These are phyloP conservation scores for Drosophila kuntzei DNA, from an alignment of 2,888 invertebrate species.

Conservation along the genomic window DNA sequence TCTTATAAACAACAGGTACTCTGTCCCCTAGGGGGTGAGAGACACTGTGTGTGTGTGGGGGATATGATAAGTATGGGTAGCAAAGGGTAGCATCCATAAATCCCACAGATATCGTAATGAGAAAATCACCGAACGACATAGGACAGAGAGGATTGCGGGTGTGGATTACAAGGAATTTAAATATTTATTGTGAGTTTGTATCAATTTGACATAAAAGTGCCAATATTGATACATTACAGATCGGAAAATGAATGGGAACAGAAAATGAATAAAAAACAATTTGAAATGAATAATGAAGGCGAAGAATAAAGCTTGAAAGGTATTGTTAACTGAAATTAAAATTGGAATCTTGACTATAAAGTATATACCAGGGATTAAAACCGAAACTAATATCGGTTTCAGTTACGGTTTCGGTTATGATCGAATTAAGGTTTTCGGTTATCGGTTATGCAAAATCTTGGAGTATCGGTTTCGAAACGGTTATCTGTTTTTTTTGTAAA, in stretches of 20 bases:
- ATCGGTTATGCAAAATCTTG: no score
- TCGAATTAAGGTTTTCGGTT: no score
- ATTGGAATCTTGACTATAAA: no score
- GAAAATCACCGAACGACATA: slow-evolving; percentile 58
- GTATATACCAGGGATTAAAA: no score
- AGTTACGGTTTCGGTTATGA: no score
- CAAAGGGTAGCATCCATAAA: slow-evolving; percentile 63
- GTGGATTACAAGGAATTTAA: slow-evolving; percentile 67
- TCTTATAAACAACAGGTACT: slow-evolving; percentile 66
- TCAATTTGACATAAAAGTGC: slow-evolving; percentile 67
- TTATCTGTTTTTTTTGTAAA: no score
- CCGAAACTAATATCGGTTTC: no score
- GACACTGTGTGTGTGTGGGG: slow-evolving; percentile 28
- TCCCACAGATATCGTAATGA: slow-evolving; percentile 61
- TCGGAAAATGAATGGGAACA: slow-evolving; percentile 5
- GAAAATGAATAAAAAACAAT: slow-evolving; percentile 5
- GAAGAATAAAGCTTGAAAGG: neutral
- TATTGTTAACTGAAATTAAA: neutral
- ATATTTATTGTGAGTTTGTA: slow-evolving; percentile 61
- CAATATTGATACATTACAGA: slow-evolving; percentile 65
- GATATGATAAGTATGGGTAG: slow-evolving; percentile 1
- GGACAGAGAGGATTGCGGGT: slow-evolving; percentile 42
- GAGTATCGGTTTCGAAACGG: no score
- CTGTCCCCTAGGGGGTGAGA: slow-evolving; percentile 38
- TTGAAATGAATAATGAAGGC: slow-evolving; percentile 42